These are phyloP conservation scores for Scaptomyza graminum DNA, from an alignment of 1,140 invertebrate species.

Conservation along the genomic window DNA sequence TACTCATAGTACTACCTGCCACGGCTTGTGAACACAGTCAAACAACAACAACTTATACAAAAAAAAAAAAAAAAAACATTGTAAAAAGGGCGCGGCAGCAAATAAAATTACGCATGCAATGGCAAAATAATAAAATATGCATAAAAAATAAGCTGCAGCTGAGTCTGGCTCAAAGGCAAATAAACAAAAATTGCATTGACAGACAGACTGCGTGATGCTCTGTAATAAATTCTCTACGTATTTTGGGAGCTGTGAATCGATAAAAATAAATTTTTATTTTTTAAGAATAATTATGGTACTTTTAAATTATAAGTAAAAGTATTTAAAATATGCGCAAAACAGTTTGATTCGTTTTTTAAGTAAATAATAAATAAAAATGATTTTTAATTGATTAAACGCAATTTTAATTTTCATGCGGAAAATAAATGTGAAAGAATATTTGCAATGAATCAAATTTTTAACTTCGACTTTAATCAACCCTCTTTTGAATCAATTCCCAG, in stretches of 20 bases:
- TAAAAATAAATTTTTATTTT: no score
- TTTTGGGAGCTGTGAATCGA: no score
- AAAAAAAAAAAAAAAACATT: conserved; percentile 8
- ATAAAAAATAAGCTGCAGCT: conserved; percentile 80
- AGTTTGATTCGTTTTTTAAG: no score
- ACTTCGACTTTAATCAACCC: not conserved
- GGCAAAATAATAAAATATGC: conserved; percentile 81
- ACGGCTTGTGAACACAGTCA: conserved; percentile 44
- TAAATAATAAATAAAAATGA: no score
- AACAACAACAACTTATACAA: not conserved
- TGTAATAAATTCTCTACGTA: not conserved
- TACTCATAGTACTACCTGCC: conserved; percentile 49
- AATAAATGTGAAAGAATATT: no score
- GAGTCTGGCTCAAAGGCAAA: conserved; percentile 49
- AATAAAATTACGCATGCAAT: conserved; percentile 81
- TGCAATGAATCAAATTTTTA: no score
- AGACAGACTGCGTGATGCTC: conserved; percentile 11
- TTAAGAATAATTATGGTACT: no score
- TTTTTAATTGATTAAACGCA: no score
- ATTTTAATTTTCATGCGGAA: no score
- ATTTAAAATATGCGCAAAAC: no score
- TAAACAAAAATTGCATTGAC: conserved; percentile 1
- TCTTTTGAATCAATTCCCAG: no score
- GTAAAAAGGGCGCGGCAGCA: conserved; percentile 49
- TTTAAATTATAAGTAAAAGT: no score